Evolutionary conservation across 2,797 vertebrate genomes (phyloP).

Genomic region (Protonibea diacanthus): DNA sequence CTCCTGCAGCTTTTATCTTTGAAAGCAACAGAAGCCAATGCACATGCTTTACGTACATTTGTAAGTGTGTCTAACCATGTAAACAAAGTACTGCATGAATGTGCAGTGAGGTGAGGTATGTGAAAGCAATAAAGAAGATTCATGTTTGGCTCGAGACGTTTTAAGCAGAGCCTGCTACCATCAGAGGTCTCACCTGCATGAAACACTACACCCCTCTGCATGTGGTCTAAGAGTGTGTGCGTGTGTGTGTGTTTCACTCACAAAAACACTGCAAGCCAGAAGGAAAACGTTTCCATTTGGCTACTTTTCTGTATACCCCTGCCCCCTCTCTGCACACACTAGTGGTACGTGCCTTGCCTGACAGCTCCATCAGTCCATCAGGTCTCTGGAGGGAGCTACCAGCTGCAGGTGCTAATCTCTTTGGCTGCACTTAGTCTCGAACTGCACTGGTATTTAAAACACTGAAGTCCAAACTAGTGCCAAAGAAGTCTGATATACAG

Average conservation of each 20-base stretch:
- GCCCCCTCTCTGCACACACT: too few species aligned
- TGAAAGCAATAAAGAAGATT: slow-evolving; percentile 56
- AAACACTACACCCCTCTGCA: slow-evolving; percentile 49
- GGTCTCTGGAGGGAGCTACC: slow-evolving; percentile 46
- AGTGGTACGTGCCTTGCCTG: slow-evolving; percentile 52
- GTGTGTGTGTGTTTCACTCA: slow-evolving; percentile 29
- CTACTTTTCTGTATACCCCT: slow-evolving; percentile 44
- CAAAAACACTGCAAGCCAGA: slow-evolving; percentile 56
- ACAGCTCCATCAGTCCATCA: slow-evolving; percentile 38
- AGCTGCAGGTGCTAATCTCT: slow-evolving; percentile 60
- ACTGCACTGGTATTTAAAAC: slow-evolving; percentile 30
- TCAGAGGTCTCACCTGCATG: slow-evolving; percentile 38
- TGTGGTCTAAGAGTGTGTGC: slow-evolving; percentile 24
- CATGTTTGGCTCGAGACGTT: slow-evolving; percentile 47
- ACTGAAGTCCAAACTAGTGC: slow-evolving; percentile 12
- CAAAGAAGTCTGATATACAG: slow-evolving; percentile 18
- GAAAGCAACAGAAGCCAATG: background rate
- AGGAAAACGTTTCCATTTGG: slow-evolving; percentile 70
- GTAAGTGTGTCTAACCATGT: background rate
- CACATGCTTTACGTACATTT: background rate
- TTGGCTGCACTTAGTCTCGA: slow-evolving; percentile 42
- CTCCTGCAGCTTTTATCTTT: background rate
- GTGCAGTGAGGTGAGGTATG: slow-evolving; percentile 14
- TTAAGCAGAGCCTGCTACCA: slow-evolving; percentile 35
- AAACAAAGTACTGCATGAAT: background rate